Evolutionary conservation across 2,113 vertebrate species (phyloP).

Genomic region (Trichechus manatus): DNA sequence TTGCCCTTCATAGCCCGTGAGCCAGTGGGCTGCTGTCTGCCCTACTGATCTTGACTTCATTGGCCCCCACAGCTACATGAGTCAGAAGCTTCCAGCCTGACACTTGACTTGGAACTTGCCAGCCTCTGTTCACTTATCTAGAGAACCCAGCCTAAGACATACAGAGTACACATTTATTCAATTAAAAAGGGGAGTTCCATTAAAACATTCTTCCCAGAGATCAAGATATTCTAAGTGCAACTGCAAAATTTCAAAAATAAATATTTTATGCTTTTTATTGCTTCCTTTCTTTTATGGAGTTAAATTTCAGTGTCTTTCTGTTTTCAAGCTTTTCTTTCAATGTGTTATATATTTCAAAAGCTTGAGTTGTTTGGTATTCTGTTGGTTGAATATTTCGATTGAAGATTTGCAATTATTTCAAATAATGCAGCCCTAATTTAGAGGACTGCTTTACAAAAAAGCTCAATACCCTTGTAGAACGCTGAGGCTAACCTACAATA

Average conservation of each 20-base stretch:
- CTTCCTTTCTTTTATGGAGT: slow-evolving; percentile 38
- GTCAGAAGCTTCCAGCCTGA: too few relatives aligned
- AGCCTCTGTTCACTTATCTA: too few relatives aligned
- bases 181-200: background rate
- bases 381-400: background rate
- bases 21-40: too few relatives aligned
- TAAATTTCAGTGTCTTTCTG: background rate
- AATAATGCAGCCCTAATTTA: background rate
- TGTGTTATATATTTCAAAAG: slow-evolving; percentile 38
- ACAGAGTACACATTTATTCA: background rate
- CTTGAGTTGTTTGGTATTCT: background rate
- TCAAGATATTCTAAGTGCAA: background rate
- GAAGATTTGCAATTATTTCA: slow-evolving; percentile 48
- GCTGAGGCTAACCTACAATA: background rate
- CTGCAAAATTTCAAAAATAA: slow-evolving; percentile 33
- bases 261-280: background rate
- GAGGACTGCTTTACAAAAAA: background rate
- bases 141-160: too few relatives aligned
- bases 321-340: slow-evolving; percentile 28
- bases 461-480: background rate
- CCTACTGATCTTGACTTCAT: too few relatives aligned
- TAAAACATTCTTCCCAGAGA: background rate
- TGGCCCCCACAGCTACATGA: too few relatives aligned
- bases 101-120: too few relatives aligned
- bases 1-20: too few relatives aligned